Evolutionary conservation across 2,797 vertebrate species (phyloP), one percentile per base, ranked within the genome.

Genomic region (Phrynocephalus guinanensis): DNA sequence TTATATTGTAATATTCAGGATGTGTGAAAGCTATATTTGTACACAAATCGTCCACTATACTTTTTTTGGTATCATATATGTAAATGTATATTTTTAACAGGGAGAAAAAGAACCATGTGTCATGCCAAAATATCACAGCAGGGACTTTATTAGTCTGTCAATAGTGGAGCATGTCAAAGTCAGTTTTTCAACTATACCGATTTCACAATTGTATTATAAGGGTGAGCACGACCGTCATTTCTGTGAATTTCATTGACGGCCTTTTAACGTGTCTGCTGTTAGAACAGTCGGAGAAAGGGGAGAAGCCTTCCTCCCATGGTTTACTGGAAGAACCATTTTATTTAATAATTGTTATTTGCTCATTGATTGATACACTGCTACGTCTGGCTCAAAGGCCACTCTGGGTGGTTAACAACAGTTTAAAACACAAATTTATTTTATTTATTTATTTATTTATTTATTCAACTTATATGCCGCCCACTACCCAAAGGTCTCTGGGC

Each of bases 121-220:
- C 83, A 79, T 87, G 18, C 30, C 66, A 89, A 48, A 83, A 91
- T 0, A 63, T 85, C 71, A 79, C 84, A 89, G 78, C 30, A 10
- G 79, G 91, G 88, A 88, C 89, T 93, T 73, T 73, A 90, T 94
- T 95, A 93, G 72, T 86, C 89, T 95, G 92, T 95, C 91, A 95
- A 71, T 22, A 44, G 48, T 75, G 86, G 78, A 79, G 73, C 28
- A 82, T 95, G 91, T 95, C 93, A 94, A 90, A 90, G 85, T 88
- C 67, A 78, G 81, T 85, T 93, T 75, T 93, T 89, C 0, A 0
- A 70, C 67, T 91, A 77, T 44, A 16, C 28, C 80, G 84, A 89
- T 91, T 94, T 93, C 44, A 79, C 92, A 95, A 84, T 91, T 92
- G 84, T 90, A 88, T 93, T 93, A 87, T 90, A 87, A 92, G 89